Conservation (phyloP, 2,797 vertebrate species). For the Benthosema pterotum region DNA sequence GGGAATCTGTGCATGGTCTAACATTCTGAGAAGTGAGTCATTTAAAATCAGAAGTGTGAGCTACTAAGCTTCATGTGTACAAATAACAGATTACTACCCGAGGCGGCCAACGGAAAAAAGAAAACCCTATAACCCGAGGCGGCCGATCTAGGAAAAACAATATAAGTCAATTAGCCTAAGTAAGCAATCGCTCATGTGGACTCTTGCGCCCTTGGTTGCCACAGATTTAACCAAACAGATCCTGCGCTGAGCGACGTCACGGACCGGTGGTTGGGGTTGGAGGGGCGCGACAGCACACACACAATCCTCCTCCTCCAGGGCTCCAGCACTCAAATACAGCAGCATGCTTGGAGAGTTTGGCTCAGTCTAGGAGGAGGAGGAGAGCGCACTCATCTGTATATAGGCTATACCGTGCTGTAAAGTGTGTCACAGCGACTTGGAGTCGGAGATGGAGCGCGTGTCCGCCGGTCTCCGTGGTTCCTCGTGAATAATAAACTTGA, state of each 20-base stretch:
- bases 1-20: no score
- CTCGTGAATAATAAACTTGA: background rate
- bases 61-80: no score
- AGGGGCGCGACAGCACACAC: slow-evolving; percentile 56
- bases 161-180: slow-evolving; percentile 18
- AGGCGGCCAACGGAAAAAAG: no score
- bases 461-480: slow-evolving; percentile 6
- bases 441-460: slow-evolving; percentile 30
- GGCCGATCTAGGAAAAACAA: slow-evolving; percentile 11
- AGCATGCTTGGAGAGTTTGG: background rate
- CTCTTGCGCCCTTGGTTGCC: background rate
- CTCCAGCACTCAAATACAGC: slow-evolving; percentile 28
- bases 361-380: no score
- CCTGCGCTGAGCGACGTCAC: slow-evolving; percentile 50
- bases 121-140: background rate
- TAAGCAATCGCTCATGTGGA: slow-evolving; percentile 4
- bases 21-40: no score
- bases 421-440: no score
- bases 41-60: no score
- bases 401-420: no score
- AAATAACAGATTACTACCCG: no score
- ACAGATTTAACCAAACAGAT: slow-evolving; percentile 16
- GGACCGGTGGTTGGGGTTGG: slow-evolving; percentile 5
- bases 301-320: slow-evolving; percentile 41
- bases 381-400: no score